Base-by-base conservation (phyloP, 2,797 vertebrate species). In the Pygocentrus nattereri region DNA sequence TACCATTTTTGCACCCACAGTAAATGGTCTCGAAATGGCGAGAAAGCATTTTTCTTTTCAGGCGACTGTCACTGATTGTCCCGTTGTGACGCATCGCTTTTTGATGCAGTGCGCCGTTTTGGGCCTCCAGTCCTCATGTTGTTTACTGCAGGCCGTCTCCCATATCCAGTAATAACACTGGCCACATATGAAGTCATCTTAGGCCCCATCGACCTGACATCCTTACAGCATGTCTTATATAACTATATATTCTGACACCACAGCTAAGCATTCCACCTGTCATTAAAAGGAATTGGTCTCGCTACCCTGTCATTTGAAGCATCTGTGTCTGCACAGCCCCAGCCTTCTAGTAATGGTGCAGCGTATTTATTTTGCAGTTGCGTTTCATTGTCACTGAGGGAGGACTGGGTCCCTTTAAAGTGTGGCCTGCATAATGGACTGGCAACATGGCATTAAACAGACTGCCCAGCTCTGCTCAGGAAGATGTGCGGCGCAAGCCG, bases 381-480 rank as follows among this genome's bases (percentile, higher is more conserved):
- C 8, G 34, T 54, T 76, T 76, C 70, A 62, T 31, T 68, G 75
- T 21, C 47, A 71, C 67, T 0, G 16, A 54, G 52, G 54, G 78
- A 44, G 49, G 31, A 27, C 56, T 27, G 56, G 19, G 72, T 54
- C 61, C 56, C 38, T 80, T 68, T 41, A 68, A 67, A 79, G 78
- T 62, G 50, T n/a, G 15, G 12, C 30, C 58, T n/a, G 64, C 7
- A 27, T 85, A 82, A 85, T 71, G 74, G 81, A 85, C 79, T 23
- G 18, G 65, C 84, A 86, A 75, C 83, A 72, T 77, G 61, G 85
- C 86, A 82, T 86, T 84, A 87, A 75, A 86, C 82, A 81, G 68
- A 41, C 69, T 13, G 10, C n/a, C 6, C 0, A 30, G 21, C 23
- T 62, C 18, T 50, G 19, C 44, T 64, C 47, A 4, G 69, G 47